These are phyloP conservation scores for Vulpes ferrilata DNA, from an alignment of 2,113 vertebrate species.

Conservation along the genomic window DNA sequence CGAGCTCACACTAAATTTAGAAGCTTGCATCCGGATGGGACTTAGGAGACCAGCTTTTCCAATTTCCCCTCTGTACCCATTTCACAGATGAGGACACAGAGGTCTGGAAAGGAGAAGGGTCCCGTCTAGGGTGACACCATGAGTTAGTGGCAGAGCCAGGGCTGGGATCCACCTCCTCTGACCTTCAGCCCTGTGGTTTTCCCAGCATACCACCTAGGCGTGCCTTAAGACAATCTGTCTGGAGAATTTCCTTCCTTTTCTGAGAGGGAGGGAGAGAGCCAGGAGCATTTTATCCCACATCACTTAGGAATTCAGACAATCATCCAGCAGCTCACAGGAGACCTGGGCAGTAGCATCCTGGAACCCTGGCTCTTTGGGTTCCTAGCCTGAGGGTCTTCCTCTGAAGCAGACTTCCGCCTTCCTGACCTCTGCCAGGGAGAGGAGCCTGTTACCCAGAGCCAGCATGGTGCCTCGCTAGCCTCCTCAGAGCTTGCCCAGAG, in stretches of 20 bases:
- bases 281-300: neutral
- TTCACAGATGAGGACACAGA: slow-evolving; percentile 26
- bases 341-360: neutral
- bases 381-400: neutral
- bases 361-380: neutral
- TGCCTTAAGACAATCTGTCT: slow-evolving; percentile 45
- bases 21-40: neutral
- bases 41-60: neutral
- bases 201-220: neutral
- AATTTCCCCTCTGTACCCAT: neutral
- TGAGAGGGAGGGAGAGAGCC: slow-evolving; percentile 22
- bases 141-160: neutral
- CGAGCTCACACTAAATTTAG: neutral
- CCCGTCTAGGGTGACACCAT: neutral
- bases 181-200: slow-evolving; percentile 16
- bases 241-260: slow-evolving; percentile 72
- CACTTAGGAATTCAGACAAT: neutral
- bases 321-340: neutral
- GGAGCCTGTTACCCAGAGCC: neutral
- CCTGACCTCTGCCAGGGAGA: neutral
- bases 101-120: neutral
- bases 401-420: neutral
- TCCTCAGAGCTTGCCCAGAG: neutral
- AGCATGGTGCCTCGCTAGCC: neutral
- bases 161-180: neutral